Percentiles rank a stretch among this genome's conserved stretches.
These are phyloP conservation scores for Penaeus indicus DNA, from an alignment of 1,140 invertebrate species.

Conservation along the genomic window DNA sequence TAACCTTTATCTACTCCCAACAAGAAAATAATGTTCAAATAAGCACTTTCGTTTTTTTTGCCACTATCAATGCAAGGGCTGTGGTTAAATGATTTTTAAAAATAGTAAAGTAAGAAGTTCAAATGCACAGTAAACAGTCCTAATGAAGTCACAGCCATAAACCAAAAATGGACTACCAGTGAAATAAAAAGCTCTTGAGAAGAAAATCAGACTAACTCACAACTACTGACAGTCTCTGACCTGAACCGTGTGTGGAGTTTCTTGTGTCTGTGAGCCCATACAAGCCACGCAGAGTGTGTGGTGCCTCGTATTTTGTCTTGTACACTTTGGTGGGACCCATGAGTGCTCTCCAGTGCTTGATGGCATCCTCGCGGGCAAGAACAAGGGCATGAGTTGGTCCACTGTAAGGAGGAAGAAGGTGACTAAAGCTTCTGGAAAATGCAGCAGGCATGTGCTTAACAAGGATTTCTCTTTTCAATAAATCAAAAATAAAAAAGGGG, in stretches of 20 bases:
- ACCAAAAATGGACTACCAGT: not conserved
- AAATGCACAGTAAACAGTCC: no score
- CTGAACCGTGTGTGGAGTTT: conserved; percentile 92
- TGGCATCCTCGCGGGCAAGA: conserved; percentile 81
- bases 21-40: no score
- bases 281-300: conserved; percentile 82
- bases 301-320: conserved; percentile 82
- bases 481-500: no score
- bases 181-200: not conserved
- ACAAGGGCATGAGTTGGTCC: conserved; percentile 85
- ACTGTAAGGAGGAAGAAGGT: conserved; percentile 74
- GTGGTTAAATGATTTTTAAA: no score
- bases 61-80: no score
- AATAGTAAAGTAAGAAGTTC: no score
- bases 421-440: no score
- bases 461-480: no score
- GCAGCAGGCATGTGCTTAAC: no score
- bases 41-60: no score
- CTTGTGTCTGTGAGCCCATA: conserved; percentile 92
- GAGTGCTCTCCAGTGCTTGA: conserved; percentile 83
- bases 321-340: conserved; percentile 92
- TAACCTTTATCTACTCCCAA: no score
- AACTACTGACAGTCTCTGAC: conserved; percentile 71
- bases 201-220: not conserved
- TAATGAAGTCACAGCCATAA: no score